Evolutionary conservation across 1,140 invertebrate genomes (phyloP), one percentile per base, ranked within the genome.

Genomic region (Heterodera carotae): DNA sequence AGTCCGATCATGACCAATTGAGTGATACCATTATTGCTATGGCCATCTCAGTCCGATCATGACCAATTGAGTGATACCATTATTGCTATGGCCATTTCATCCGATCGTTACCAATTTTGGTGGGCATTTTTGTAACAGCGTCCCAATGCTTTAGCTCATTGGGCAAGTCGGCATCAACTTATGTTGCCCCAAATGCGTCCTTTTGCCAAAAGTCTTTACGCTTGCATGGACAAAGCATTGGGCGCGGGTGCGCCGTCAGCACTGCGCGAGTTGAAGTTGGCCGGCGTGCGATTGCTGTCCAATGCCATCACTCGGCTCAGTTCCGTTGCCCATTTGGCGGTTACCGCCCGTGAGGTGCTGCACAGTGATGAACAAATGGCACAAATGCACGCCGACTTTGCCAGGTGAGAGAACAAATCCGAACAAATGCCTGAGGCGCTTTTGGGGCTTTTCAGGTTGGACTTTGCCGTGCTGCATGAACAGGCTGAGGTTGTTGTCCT

Each of bases 371-470:
- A 93, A 84, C 96, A 98, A 91, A 97, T 98, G 82, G 92, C 92
- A 84, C 94, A 98, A 91, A 99, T 99, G 96, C 89, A 98, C 69
- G 92, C 93, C 56, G 97, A 99, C 90, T 90, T 99, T 67, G 97
- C 96, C 90, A 92, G 95, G 83, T 95, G 98, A 5, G 95, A 12
- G 29, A 22, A 53, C 18, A 39, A 78, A 25, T n/a, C 22, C 29
- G 69, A 10, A 62, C 31, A 74, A n/a, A 80, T 48, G 10, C 33
- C 12, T 76, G 10, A 12, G 43, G 59, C 15, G 25, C 10, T 75
- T 75, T n/a, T 48, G 60, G n/a, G 29, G 15, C n/a, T 5, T 74
- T 81, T 68, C 70, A 82, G 83, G 39, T 80, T 85, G 29, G 84
- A 85, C 60, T 83, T 84, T 66, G 67, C 74, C 29, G 66, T 80